phyloP scores from a whole-genome alignment of 23 tunicate species.

The Oikopleura vanhoeffeni region DNA sequence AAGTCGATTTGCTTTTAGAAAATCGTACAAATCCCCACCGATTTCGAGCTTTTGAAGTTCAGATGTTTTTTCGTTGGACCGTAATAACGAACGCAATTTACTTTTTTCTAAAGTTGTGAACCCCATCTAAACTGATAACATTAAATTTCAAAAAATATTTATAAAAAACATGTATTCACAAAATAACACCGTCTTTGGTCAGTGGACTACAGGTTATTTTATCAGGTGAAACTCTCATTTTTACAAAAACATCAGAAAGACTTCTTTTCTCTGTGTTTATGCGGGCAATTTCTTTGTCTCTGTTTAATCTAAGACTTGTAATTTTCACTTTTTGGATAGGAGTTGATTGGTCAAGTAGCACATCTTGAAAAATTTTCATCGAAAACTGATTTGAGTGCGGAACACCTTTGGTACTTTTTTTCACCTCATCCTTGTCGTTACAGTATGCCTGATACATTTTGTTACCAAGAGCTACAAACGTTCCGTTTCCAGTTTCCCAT shows the following conservation, averaged over 20 bases:
- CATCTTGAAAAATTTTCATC: background rate
- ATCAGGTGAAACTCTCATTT: background rate
- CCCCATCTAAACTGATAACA: background rate
- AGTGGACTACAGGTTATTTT: background rate
- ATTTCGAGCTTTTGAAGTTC: background rate
- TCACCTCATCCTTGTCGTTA: background rate
- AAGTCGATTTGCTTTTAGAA: no score
- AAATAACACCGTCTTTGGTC: background rate
- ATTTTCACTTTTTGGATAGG: background rate
- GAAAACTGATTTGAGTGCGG: background rate
- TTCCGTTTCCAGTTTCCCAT: background rate
- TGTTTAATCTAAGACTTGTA: background rate
- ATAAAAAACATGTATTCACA: background rate
- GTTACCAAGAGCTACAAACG: background rate
- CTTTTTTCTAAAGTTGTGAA: background rate
- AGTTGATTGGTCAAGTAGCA: background rate
- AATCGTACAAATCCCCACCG: no score
- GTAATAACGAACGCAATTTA: background rate
- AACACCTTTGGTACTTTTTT: background rate
- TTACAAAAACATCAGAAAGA: background rate
- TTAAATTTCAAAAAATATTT: no score
- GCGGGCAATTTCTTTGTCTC: background rate
- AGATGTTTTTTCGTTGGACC: background rate
- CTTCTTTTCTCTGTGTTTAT: background rate
- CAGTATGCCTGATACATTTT: background rate